Percentiles rank a stretch among this genome's conserved stretches.
These are phyloP conservation scores for Poeciliopsis turrubarensis DNA, from an alignment of 2,113 vertebrate genomes.

Conservation along the genomic window DNA sequence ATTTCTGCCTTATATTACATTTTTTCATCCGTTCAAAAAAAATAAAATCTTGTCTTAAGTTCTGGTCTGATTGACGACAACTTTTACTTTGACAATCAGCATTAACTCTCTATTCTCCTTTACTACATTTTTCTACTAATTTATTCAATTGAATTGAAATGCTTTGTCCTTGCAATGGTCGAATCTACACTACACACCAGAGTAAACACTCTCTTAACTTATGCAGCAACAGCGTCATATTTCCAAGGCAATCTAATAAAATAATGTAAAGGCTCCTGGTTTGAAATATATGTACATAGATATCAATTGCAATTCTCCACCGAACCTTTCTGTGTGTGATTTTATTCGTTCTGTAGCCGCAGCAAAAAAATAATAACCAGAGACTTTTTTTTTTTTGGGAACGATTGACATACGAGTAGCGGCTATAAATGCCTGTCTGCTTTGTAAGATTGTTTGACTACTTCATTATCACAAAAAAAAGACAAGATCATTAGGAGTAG, in stretches of 20 bases:
- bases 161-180: no score
- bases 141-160: no score
- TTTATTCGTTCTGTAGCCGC: background rate
- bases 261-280: background rate
- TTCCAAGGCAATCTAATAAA: background rate
- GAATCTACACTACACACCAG: no score
- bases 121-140: background rate
- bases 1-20: background rate
- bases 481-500: constrained; percentile 24
- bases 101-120: background rate
- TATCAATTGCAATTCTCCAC: no score
- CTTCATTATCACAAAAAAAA: constrained; percentile 2
- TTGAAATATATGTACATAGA: no score
- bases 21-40: no score
- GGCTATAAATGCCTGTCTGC: background rate
- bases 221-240: background rate
- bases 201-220: background rate
- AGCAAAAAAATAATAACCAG: background rate
- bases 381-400: no score
- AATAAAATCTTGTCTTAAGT: no score
- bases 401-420: background rate
- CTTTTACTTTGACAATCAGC: no score
- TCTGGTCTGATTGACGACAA: no score
- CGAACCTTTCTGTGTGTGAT: background rate
- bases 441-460: no score